phyloP scores from a whole-genome alignment of 2,113 vertebrate species.

The Dasypus novemcinctus region DNA sequence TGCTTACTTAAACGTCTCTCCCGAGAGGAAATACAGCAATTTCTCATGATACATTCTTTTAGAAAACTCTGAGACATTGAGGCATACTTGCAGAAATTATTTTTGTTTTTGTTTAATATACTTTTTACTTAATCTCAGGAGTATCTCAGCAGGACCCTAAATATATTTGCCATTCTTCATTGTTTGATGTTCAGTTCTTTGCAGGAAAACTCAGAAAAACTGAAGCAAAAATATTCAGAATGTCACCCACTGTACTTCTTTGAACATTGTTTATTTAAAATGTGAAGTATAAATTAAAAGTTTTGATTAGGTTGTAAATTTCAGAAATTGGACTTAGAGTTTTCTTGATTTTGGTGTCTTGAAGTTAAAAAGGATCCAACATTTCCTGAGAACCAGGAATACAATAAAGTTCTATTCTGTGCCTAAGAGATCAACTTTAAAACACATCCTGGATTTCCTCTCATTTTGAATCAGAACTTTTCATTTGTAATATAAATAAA shows the following conservation, averaged over 20 bases:
- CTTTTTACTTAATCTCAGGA: not conserved
- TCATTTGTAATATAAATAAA: constrained; percentile 1
- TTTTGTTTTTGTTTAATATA: not conserved
- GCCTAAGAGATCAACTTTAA: not conserved
- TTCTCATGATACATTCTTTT: not conserved
- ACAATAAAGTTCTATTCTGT: not conserved
- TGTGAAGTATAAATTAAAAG: not conserved
- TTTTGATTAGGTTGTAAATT: constrained; percentile 35
- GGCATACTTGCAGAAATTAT: constrained; percentile 16
- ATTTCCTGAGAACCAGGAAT: not conserved
- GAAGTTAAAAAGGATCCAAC: not conserved
- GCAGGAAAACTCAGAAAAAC: constrained; percentile 32
- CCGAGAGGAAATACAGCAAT: not conserved
- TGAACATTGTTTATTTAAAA: not conserved
- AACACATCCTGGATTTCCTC: not conserved
- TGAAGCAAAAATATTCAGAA: not conserved
- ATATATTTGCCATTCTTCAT: not conserved
- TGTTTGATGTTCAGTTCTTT: not conserved
- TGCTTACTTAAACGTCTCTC: not conserved
- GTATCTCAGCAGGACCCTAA: not conserved
- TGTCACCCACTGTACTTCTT: not conserved
- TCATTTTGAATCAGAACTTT: not conserved
- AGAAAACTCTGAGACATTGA: not conserved
- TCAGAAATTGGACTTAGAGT: constrained; percentile 38
- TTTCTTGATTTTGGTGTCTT: not conserved